Evolutionary conservation across 2,113 vertebrate genomes (phyloP).

Genomic region (Anguilla rostrata): DNA sequence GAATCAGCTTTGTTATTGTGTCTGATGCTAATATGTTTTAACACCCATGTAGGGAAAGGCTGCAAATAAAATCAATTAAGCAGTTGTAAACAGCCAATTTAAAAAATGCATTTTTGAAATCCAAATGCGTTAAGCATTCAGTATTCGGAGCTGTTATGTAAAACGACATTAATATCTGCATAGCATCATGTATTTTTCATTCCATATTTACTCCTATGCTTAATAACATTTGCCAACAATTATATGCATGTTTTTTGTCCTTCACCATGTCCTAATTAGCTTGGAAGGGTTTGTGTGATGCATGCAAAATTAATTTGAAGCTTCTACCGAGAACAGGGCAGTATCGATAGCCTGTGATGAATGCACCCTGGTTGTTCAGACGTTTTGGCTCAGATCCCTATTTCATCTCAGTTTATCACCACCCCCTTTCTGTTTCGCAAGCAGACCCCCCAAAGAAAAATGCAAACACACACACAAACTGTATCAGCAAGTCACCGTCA

Average conservation of each 20-base stretch:
- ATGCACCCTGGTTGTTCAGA: neutral
- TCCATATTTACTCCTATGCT: constrained; percentile 30
- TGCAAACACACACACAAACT: neutral
- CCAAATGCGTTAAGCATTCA: constrained; percentile 45
- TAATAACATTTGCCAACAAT: constrained; percentile 24
- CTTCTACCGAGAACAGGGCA: neutral
- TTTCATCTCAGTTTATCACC: neutral
- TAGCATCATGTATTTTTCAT: neutral
- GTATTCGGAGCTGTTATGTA: constrained; percentile 41
- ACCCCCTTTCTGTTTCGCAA: neutral
- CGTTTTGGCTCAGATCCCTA: neutral
- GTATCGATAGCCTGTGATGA: constrained; percentile 17
- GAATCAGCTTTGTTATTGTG: constrained; percentile 39
- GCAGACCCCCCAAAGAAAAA: neutral
- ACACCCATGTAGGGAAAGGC: constrained; percentile 40
- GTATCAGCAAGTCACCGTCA: too few relatives aligned
- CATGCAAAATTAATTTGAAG: constrained; percentile 12
- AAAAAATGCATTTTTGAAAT: constrained; percentile 49
- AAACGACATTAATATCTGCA: constrained; percentile 37
- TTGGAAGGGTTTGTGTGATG: constrained; percentile 25
- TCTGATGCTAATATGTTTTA: constrained; percentile 49
- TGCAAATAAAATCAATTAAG: constrained; percentile 57
- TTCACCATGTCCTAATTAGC: constrained; percentile 41
- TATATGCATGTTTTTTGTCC: constrained; percentile 34
- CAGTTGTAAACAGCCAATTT: constrained; percentile 45